Conservation (phyloP, 2,797 vertebrate genomes). For the Anolis apletophallus region DNA sequence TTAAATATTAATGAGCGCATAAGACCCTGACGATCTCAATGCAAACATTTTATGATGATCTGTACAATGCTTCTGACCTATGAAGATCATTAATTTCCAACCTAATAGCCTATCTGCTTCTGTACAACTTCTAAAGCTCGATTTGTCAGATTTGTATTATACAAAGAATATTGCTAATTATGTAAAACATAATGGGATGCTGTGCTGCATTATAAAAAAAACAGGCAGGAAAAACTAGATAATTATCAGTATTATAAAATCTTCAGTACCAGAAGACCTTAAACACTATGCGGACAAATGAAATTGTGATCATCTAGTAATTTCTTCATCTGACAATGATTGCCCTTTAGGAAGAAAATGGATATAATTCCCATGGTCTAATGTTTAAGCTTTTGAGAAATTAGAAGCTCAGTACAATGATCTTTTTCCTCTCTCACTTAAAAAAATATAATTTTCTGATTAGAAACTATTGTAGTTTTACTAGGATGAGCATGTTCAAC, state of each 20-base stretch:
- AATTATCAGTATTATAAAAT: slow-evolving; percentile 62
- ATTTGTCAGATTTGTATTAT: slow-evolving; percentile 60
- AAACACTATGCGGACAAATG: slow-evolving; percentile 65
- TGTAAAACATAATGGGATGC: slow-evolving; percentile 68
- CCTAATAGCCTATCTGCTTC: slow-evolving; percentile 69
- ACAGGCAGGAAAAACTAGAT: slow-evolving; percentile 46
- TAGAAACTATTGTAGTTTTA: slow-evolving; percentile 74
- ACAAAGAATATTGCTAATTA: slow-evolving; percentile 68
- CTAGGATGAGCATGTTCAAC: slow-evolving; percentile 74
- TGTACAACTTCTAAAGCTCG: slow-evolving; percentile 53
- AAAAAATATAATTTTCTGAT: slow-evolving; percentile 75
- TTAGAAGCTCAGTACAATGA: slow-evolving; percentile 56
- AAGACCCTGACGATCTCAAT: slow-evolving; percentile 70
- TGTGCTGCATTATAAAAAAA: slow-evolving; percentile 62
- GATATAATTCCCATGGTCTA: slow-evolving; percentile 29
- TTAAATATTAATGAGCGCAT: slow-evolving; percentile 69
- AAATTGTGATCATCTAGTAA: slow-evolving; percentile 59
- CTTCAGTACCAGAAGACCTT: slow-evolving; percentile 61
- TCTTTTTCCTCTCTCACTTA: slow-evolving; percentile 56
- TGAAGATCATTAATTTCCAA: slow-evolving; percentile 72
- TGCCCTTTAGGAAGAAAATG: slow-evolving; percentile 33
- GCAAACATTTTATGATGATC: slow-evolving; percentile 74
- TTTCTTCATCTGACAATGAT: slow-evolving; percentile 61
- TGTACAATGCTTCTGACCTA: slow-evolving; percentile 70
- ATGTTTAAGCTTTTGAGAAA: slow-evolving; percentile 50